Conservation (phyloP, 2,888 invertebrate species). For the Gari tellinella region DNA sequence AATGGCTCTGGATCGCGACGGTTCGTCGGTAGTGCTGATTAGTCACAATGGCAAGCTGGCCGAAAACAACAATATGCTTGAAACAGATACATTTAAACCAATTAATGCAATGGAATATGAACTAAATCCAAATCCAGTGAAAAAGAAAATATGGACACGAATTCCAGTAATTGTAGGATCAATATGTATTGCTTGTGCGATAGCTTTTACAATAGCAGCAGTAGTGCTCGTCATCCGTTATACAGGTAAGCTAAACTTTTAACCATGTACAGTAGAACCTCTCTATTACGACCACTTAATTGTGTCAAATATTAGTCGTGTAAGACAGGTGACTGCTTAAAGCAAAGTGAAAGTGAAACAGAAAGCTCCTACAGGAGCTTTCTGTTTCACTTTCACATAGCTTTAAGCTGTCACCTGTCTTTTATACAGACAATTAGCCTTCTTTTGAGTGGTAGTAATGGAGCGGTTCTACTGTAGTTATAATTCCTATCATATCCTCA, state of each 20-base stretch:
- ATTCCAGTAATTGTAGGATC: conserved; percentile 15
- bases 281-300: too few relatives aligned
- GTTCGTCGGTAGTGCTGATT: conserved; percentile 33
- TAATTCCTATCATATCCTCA: too few relatives aligned
- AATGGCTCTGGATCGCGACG: conserved; percentile 16
- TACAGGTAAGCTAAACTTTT: conserved; percentile 4
- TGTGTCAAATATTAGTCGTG: too few relatives aligned
- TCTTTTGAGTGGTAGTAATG: too few relatives aligned
- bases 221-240: background rate
- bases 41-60: conserved; percentile 8
- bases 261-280: too few relatives aligned
- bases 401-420: too few relatives aligned
- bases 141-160: background rate
- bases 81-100: conserved; percentile 17
- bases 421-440: too few relatives aligned
- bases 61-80: conserved; percentile 53
- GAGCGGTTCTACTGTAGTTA: too few relatives aligned
- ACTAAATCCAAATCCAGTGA: conserved; percentile 12
- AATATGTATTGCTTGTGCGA: conserved; percentile 15
- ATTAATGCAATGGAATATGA: conserved; percentile 8
- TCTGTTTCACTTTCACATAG: too few relatives aligned
- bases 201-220: conserved; percentile 13
- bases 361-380: too few relatives aligned
- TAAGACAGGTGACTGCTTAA: too few relatives aligned
- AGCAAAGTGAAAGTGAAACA: too few relatives aligned